Evolutionary conservation across 2,888 invertebrate genomes (phyloP), one percentile per base, ranked within the genome.

Genomic region (Celastrina argiolus): DNA sequence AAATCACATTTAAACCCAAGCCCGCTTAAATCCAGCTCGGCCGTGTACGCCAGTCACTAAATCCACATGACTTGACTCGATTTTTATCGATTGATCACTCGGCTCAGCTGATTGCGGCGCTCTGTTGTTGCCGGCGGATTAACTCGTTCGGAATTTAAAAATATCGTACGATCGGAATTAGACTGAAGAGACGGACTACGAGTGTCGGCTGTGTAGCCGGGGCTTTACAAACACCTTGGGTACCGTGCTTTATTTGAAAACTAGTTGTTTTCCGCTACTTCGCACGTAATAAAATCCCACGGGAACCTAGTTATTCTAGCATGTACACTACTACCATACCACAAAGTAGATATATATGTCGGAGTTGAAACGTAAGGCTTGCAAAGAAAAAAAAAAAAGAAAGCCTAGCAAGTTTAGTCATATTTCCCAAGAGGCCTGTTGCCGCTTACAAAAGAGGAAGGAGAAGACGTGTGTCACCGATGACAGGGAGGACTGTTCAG

Each of bases 81-180:
- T 87, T 88, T 88, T 91, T 89, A 90, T 90, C 89, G 86, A 90
- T 88, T 84, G 87, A 88, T 89, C 88, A 83, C 80, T 51, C 74
- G 78, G 87, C 86, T 88, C 87, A 89, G 84, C 88, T 90, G 90
- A 90, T 91, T 90, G 89, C 85, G 76, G 77, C 81, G 79, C 85
- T 88, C 78, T 88, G 87, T 88, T 85, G 87, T 83, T 83, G 86
- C 89, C 90, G 90, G 74, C 87, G 80, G 88, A 88, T 88, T 87
- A 86, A 81, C 45, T 64, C 51, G 58, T 26, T 56, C 36, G 28
- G 41, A 66, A 56, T 45, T 64, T 42, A 64, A 31, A 58, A 16
- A 16, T 39, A 64, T 42, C 56, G 41, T 31, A 56, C 39, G 39
- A 65, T 36, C 64, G 36, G 36, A 36, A 65, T 65, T 56, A 36